These are phyloP conservation scores for Drosophila bipectinata DNA, from an alignment of 1,140 invertebrate genomes.

Conservation along the genomic window DNA sequence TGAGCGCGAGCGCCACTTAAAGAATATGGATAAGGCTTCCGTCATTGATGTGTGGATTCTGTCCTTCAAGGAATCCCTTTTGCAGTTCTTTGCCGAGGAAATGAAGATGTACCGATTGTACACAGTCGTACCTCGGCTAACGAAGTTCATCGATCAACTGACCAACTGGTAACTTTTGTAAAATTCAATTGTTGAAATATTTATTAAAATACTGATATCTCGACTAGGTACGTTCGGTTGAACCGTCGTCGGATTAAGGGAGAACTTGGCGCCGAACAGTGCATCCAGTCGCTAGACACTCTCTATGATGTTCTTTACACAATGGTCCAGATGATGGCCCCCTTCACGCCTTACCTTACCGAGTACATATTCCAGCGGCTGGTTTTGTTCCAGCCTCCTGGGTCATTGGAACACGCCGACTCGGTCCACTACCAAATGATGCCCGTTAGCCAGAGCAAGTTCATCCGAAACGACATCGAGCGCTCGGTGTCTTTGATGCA, in stretches of 20 bases:
- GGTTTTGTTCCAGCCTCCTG: constrained; percentile 75
- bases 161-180: constrained; percentile 92
- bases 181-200: not conserved
- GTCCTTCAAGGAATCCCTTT: constrained; percentile 96
- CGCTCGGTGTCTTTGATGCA: constrained; percentile 95
- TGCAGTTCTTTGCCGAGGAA: constrained; percentile 95
- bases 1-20: constrained; percentile 86
- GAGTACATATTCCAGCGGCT: constrained; percentile 98
- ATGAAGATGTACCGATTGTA: constrained; percentile 98
- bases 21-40: constrained; percentile 86
- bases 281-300: constrained; percentile 93
- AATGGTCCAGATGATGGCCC: constrained; percentile 97
- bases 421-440: constrained; percentile 96
- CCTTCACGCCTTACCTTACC: constrained; percentile 98
- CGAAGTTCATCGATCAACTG: constrained; percentile 98
- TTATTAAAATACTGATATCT: not conserved
- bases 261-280: constrained; percentile 91
- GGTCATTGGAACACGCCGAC: constrained; percentile 48
- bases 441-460: constrained; percentile 88
- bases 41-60: constrained; percentile 99
- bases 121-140: constrained; percentile 96
- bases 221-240: constrained; percentile 93
- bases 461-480: constrained; percentile 96
- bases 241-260: constrained; percentile 97
- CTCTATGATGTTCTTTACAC: constrained; percentile 94